These are phyloP conservation scores for Macaca fascicularis DNA, from an alignment of 2,113 vertebrate species.

Conservation along the genomic window DNA sequence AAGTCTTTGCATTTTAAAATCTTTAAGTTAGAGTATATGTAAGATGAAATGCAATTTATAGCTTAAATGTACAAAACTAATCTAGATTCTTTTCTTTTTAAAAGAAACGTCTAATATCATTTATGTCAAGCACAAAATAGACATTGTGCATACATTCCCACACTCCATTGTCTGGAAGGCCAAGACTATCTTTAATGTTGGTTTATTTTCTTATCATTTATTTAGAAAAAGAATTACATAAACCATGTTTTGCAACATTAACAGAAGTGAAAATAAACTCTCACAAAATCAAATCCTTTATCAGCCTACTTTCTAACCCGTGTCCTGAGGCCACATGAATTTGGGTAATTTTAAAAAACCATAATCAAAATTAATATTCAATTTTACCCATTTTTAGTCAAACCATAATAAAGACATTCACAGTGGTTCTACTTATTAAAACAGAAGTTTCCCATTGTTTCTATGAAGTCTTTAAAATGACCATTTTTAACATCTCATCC, in stretches of 20 bases:
- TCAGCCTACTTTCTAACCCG: not conserved
- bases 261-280: slow-evolving; percentile 34
- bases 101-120: not conserved
- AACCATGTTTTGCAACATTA: not conserved
- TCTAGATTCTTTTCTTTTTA: not conserved
- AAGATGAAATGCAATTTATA: not conserved
- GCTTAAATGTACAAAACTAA: not conserved
- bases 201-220: not conserved
- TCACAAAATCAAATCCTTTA: slow-evolving; percentile 25
- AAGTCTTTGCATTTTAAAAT: not conserved
- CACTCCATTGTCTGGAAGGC: not conserved
- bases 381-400: slow-evolving; percentile 14
- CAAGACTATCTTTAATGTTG: not conserved
- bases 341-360: slow-evolving; percentile 9
- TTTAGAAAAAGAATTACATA: slow-evolving; percentile 26
- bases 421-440: not conserved
- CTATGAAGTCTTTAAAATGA: not conserved
- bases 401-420: not conserved
- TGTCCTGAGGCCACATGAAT: not conserved
- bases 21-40: not conserved
- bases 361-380: not conserved
- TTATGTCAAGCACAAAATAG: not conserved
- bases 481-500: not conserved
- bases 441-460: not conserved
- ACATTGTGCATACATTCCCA: not conserved